phyloP scores from a whole-genome alignment of 2,888 invertebrate species.

The Metacarcinus magister region DNA sequence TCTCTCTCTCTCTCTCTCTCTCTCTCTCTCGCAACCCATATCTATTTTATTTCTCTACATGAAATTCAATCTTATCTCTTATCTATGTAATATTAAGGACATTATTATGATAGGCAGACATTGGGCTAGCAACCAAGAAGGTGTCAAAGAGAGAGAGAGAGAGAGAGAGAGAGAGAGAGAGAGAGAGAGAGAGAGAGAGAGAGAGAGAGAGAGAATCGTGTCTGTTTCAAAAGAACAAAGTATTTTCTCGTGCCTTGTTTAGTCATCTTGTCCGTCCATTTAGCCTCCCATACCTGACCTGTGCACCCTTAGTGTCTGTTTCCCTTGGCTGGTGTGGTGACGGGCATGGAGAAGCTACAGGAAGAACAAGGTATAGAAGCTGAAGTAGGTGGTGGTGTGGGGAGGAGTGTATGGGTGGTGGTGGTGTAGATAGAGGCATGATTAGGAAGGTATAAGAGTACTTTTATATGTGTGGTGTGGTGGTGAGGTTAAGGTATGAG shows the following conservation, averaged over 20 bases:
- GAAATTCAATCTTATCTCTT: background rate
- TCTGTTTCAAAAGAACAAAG: background rate
- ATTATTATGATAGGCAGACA: background rate
- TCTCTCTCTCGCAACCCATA: background rate
- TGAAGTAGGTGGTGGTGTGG: background rate
- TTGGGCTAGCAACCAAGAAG: background rate
- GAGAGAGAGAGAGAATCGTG: constrained; percentile 23
- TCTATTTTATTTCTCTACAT: background rate
- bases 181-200: constrained; percentile 28
- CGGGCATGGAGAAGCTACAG: background rate
- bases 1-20: no score
- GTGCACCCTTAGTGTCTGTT: background rate
- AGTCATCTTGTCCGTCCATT: background rate
- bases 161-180: constrained; percentile 20
- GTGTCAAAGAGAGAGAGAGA: background rate
- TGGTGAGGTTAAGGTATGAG: background rate
- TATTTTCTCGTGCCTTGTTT: background rate
- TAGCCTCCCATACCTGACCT: background rate
- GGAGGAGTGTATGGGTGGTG: background rate
- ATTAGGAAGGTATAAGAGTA: background rate
- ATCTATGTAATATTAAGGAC: background rate
- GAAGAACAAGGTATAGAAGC: background rate
- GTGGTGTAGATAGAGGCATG: background rate
- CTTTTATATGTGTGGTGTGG: no score
- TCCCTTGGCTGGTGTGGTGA: background rate